Conservation (phyloP, 2,113 vertebrate genomes). For the Amphiprion percula region DNA sequence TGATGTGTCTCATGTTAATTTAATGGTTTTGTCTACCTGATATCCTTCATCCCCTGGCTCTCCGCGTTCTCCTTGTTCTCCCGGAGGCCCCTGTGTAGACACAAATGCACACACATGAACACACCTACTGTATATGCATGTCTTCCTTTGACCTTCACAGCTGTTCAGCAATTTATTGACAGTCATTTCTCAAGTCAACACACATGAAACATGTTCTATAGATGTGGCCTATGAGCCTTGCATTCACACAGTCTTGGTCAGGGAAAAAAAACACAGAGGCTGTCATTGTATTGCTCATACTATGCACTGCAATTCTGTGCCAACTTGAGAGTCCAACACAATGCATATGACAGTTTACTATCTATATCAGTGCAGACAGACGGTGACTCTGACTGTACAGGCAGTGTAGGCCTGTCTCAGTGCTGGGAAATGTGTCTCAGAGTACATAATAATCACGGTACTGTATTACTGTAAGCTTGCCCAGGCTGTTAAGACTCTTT, state of each 20-base stretch:
- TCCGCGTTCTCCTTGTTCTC: slow-evolving; percentile 92
- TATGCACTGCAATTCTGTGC: slow-evolving; percentile 18
- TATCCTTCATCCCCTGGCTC: slow-evolving; percentile 93
- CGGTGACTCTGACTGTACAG: not conserved
- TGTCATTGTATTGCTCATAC: slow-evolving; percentile 24
- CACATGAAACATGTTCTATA: not conserved
- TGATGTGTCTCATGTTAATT: slow-evolving; percentile 21
- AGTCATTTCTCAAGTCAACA: slow-evolving; percentile 4
- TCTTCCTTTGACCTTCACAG: slow-evolving; percentile 6
- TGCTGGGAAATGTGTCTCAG: slow-evolving; percentile 35
- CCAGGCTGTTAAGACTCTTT: slow-evolving; percentile 28
- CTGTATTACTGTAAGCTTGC: slow-evolving; percentile 9
- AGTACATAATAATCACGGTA: not conserved
- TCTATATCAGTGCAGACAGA: not conserved
- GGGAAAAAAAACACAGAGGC: slow-evolving; percentile 28
- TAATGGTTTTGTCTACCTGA: slow-evolving; percentile 83
- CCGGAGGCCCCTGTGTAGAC: slow-evolving; percentile 87
- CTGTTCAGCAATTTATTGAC: slow-evolving; percentile 14
- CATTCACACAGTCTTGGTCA: not conserved
- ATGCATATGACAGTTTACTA: not conserved
- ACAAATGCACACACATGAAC: slow-evolving; percentile 61
- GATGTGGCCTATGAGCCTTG: not conserved
- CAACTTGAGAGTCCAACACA: slow-evolving; percentile 37
- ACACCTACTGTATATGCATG: slow-evolving; percentile 25
- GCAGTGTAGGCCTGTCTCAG: not conserved